phyloP scores from a whole-genome alignment of 2,113 vertebrate species.

The Salvelinus sp. region DNA sequence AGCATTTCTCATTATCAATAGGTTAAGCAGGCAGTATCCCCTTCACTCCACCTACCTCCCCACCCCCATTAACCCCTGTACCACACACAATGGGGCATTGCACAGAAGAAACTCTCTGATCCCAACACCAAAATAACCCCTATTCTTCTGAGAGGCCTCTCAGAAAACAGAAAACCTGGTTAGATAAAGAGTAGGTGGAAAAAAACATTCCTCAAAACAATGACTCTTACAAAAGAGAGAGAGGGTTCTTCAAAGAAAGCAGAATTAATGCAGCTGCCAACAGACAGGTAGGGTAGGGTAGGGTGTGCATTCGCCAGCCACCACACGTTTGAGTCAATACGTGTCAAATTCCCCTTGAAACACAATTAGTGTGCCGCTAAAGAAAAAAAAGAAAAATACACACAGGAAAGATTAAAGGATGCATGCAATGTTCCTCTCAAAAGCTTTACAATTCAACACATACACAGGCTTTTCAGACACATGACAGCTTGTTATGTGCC shows the following conservation, averaged over 20 bases:
- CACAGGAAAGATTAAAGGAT: constrained; percentile 54
- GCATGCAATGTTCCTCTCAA: constrained; percentile 42
- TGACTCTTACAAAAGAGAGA: constrained; percentile 37
- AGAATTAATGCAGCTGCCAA: constrained; percentile 59
- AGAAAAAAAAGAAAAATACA: constrained; percentile 43
- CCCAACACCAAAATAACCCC: background rate
- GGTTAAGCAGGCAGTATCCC: constrained; percentile 26
- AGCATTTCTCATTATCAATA: background rate
- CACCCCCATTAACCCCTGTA: constrained; percentile 18
- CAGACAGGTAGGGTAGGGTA: constrained; percentile 28
- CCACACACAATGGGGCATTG: constrained; percentile 17
- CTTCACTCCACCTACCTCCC: constrained; percentile 7
- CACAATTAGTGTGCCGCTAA: constrained; percentile 61
- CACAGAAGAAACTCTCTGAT: constrained; percentile 18
- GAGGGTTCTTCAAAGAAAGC: constrained; percentile 44
- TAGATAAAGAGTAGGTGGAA: constrained; percentile 13
- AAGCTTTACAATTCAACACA: constrained; percentile 37
- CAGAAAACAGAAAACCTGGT: constrained; percentile 24
- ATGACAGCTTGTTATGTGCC: constrained; percentile 54
- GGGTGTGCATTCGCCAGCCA: constrained; percentile 36
- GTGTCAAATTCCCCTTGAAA: constrained; percentile 69
- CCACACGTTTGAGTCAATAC: constrained; percentile 63
- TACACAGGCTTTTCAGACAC: constrained; percentile 29
- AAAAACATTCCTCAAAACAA: constrained; percentile 48
- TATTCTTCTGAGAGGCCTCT: constrained; percentile 5